phyloP scores from a whole-genome alignment of 2,797 vertebrate genomes.

The Lagothrix lagotricha region DNA sequence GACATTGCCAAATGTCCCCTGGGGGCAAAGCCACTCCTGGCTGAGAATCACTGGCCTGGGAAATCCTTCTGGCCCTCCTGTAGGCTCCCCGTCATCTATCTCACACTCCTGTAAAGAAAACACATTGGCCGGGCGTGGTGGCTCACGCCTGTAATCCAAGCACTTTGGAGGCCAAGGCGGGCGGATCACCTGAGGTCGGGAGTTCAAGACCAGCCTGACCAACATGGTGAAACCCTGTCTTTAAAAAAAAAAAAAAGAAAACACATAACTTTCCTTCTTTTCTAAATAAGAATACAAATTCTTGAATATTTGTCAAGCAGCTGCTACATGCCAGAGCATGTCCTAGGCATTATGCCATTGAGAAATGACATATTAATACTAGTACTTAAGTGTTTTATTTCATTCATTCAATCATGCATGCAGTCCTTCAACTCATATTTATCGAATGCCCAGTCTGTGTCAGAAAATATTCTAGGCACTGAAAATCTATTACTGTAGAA shows the following conservation, averaged over 20 bases:
- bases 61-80: background rate
- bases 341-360: background rate
- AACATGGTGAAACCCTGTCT: too few species aligned
- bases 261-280: background rate
- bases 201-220: too few species aligned
- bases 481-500: background rate
- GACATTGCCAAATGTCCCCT: background rate
- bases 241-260: too few species aligned
- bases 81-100: background rate
- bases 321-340: background rate
- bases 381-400: background rate
- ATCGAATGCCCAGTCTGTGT: background rate
- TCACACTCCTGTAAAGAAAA: background rate
- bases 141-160: too few species aligned
- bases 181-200: too few species aligned
- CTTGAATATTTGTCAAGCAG: background rate
- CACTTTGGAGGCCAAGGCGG: too few species aligned
- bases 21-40: background rate
- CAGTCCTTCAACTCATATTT: background rate
- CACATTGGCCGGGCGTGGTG: too few species aligned
- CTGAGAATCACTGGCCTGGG: background rate
- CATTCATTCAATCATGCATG: background rate
- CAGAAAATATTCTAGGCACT: background rate
- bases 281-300: background rate
- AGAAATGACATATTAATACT: background rate